A percentile compares a stretch with the other conserved stretches of the same genome.
These are phyloP conservation scores for Lagria hirta DNA, from an alignment of 2,888 invertebrate genomes.

Conservation along the genomic window DNA sequence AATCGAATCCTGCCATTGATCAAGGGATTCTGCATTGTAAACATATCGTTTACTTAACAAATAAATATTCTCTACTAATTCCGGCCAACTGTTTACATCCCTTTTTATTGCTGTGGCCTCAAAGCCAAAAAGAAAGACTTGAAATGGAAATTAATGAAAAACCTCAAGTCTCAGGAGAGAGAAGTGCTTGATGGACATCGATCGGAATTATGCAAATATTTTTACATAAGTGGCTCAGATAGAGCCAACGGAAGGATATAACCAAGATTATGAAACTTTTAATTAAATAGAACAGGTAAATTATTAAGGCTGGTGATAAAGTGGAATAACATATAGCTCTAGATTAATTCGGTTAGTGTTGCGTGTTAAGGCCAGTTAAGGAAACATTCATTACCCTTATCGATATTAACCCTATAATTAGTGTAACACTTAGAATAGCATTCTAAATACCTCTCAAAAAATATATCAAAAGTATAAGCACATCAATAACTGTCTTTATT, in stretches of 20 bases:
- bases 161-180: conserved; percentile 5
- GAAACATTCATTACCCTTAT: conserved; percentile 32
- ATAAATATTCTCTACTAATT: conserved; percentile 16
- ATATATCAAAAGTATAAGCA: too few relatives aligned
- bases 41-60: conserved; percentile 21
- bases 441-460: too few relatives aligned
- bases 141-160: conserved; percentile 18
- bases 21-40: conserved; percentile 21
- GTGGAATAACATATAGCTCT: conserved; percentile 30
- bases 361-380: conserved; percentile 30
- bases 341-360: conserved; percentile 28
- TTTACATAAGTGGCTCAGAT: conserved; percentile 19
- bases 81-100: conserved; percentile 21
- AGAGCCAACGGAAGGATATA: conserved; percentile 21
- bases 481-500: too few relatives aligned
- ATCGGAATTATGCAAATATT: conserved; percentile 28
- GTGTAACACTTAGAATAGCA: conserved; percentile 18
- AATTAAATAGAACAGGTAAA: conserved; percentile 36
- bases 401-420: conserved; percentile 31
- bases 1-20: conserved; percentile 21
- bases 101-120: conserved; percentile 14
- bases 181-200: conserved; percentile 19
- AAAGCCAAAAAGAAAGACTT: conserved; percentile 9
- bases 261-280: conserved; percentile 25
- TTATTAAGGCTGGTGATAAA: conserved; percentile 32